Conservation (phyloP, 2,797 vertebrate species). For the Enteromius treurensis region DNA sequence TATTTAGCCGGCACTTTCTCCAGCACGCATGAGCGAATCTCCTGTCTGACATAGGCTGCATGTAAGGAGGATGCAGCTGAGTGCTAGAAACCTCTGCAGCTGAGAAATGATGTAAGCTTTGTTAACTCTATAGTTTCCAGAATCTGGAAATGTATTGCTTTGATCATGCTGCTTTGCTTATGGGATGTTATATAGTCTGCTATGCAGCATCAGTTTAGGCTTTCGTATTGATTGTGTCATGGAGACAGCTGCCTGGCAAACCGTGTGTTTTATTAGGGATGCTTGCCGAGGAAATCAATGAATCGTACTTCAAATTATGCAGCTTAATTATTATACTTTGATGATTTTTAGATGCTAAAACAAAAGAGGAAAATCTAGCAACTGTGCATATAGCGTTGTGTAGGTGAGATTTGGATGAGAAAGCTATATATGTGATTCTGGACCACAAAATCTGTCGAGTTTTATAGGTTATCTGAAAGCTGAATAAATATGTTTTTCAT, state of each 20-base stretch:
- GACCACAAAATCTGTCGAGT: no score
- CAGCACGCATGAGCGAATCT: conserved; percentile 40
- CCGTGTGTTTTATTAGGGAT: background rate
- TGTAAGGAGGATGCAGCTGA: conserved; percentile 45
- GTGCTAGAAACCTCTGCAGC: conserved; percentile 52
- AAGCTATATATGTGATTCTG: background rate
- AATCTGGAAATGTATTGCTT: conserved; percentile 17
- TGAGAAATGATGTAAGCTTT: conserved; percentile 54
- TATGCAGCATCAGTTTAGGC: background rate
- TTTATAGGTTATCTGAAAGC: no score
- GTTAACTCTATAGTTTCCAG: conserved; percentile 45
- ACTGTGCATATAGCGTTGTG: no score
- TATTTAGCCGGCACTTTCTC: conserved; percentile 52
- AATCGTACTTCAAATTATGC: background rate
- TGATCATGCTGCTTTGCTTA: background rate
- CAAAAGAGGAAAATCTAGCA: background rate
- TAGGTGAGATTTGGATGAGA: background rate
- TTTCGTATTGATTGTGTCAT: background rate
- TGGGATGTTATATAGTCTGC: background rate
- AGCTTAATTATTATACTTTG: background rate
- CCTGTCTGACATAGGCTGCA: conserved; percentile 36
- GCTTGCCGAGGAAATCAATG: background rate
- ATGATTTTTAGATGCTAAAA: background rate
- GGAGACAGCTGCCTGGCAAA: conserved; percentile 2
- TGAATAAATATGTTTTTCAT: no score